Evolutionary conservation across 2,888 invertebrate species (phyloP), one percentile per base, ranked within the genome.

Genomic region (Phragmatobia fuliginosa): DNA sequence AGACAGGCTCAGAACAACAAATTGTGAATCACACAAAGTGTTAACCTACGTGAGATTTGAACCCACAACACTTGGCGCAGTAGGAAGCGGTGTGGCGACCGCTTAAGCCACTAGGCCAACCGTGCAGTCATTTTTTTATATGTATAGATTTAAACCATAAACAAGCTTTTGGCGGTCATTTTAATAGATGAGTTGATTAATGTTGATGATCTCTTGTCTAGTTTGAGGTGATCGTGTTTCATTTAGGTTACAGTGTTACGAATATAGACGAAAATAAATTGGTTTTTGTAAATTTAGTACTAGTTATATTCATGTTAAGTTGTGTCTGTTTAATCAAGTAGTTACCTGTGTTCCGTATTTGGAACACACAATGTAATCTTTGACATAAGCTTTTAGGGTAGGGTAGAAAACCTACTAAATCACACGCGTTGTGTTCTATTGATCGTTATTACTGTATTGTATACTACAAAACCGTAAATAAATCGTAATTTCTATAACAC

Each of bases 141-240:
- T n/a, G n/a, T n/a, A n/a, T n/a, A n/a, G 25, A 62, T 70, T 81
- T 68, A 70, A 76, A 73, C 67, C 36, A 31, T 1, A 62, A 73
- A 74, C 41, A 63, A 74, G 67, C 60, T 70, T 72, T 74, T 33
- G 49, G 18, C 60, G 31, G 28, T n/a, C 32, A 68, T 72, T 71
- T 68, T 52, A 68, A 69, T 75, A 60, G 33, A 60, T 11, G n/a
- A n/a, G 0, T 21, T 60, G 10, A 60, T 60, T 21, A 10, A 18
- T 45, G 45, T 18, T 45, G 38, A 45, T 18, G 18, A 18, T 7
- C 18, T 45, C 45, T n/a, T 45, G 18, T 45, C 4, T 45, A 18
- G 41, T 16, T 41, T 41, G 18, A 41, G 4, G 18, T 41, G 18
- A 16, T 36, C 36, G 11, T 36, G 1, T 16, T 16, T 18, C 41